Conservation (phyloP, 2,113 vertebrate species). For the Anthoscopus minutus region DNA sequence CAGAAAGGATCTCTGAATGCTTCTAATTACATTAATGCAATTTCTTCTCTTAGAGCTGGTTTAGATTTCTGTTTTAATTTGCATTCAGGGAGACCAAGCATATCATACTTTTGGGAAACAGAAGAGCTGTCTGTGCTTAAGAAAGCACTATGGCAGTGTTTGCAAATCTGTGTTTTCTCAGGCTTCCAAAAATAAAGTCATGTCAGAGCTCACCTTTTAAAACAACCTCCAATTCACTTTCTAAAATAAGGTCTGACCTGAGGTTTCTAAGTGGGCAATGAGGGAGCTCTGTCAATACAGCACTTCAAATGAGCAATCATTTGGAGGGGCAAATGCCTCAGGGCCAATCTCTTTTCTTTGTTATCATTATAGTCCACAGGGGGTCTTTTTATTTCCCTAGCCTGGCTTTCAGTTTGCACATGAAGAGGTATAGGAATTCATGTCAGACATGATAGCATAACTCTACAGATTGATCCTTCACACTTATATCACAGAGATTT, state of each 20-base stretch:
- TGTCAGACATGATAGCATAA: neutral
- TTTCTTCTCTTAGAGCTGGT: neutral
- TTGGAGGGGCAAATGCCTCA: neutral
- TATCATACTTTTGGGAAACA: neutral
- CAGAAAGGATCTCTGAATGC: neutral
- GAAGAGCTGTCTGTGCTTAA: neutral
- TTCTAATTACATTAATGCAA: neutral
- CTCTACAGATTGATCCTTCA: neutral
- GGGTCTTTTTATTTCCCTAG: neutral
- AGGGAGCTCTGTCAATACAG: neutral
- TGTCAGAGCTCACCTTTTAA: neutral
- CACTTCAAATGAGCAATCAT: neutral
- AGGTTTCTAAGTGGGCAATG: neutral
- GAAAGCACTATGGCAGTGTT: neutral
- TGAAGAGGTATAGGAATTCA: neutral
- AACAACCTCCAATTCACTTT: neutral
- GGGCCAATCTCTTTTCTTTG: neutral
- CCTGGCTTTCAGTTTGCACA: neutral
- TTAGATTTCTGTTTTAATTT: neutral
- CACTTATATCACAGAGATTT: neutral
- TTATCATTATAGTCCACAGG: neutral
- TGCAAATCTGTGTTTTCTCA: neutral
- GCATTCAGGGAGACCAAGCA: neutral
- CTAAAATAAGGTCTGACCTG: neutral
- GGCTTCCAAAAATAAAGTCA: neutral